Evolutionary conservation across 2,113 vertebrate species (phyloP).

Genomic region (Mandrillus leucophaeus): DNA sequence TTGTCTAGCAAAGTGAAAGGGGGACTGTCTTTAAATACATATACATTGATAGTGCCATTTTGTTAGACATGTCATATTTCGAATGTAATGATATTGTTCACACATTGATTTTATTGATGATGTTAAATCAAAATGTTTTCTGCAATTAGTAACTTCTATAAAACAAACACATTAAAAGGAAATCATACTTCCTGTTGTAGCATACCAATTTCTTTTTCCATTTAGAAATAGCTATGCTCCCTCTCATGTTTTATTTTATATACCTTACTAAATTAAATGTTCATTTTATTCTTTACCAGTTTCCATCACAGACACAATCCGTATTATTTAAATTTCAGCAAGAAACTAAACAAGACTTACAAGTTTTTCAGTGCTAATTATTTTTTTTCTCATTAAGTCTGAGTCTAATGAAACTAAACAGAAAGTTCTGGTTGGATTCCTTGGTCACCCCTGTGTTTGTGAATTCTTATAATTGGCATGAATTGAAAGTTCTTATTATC

Average conservation of each 20-base stretch:
- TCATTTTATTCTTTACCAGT: constrained; percentile 21
- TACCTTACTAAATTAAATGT: neutral
- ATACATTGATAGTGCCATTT: neutral
- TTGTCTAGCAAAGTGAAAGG: neutral
- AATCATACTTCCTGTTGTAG: neutral
- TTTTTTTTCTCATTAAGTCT: constrained; percentile 66
- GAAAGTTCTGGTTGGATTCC: constrained; percentile 64
- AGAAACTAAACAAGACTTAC: constrained; percentile 27
- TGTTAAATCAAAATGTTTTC: neutral
- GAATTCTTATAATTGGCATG: constrained; percentile 63
- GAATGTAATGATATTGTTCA: neutral
- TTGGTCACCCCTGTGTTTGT: constrained; percentile 61
- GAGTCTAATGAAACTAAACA: constrained; percentile 67
- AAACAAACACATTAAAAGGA: constrained; percentile 21
- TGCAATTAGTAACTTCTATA: neutral
- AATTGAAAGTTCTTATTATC: constrained; percentile 65
- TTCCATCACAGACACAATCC: neutral
- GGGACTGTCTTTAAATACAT: neutral
- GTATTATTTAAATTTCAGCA: constrained; percentile 57
- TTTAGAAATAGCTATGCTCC: neutral
- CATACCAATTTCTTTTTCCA: neutral
- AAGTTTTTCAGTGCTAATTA: constrained; percentile 55
- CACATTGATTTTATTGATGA: constrained; percentile 24
- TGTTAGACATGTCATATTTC: neutral
- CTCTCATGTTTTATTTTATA: constrained; percentile 35